Evolutionary conservation across 2,888 invertebrate genomes (phyloP).

Genomic region (Nomada goodeniana): DNA sequence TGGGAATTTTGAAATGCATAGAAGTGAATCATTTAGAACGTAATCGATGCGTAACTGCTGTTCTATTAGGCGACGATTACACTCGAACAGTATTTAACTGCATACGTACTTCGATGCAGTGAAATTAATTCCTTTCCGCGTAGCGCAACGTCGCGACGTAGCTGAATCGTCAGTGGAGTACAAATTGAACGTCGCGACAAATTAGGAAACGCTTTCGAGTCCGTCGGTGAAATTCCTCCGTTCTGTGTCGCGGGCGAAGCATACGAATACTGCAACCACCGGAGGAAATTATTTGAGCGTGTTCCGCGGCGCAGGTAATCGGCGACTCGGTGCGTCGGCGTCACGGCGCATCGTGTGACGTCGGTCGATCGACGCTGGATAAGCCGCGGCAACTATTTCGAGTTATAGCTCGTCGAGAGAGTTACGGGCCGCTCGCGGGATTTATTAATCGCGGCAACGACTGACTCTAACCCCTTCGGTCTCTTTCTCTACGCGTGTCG

Average conservation of each 20-base stretch:
- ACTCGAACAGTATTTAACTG: no score
- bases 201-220: no score
- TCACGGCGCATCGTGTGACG: slow-evolving; percentile 72
- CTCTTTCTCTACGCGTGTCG: neutral
- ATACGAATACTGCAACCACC: slow-evolving; percentile 6
- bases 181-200: no score
- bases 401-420: slow-evolving; percentile 72
- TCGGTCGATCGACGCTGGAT: slow-evolving; percentile 75
- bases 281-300: neutral
- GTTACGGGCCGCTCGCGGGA: slow-evolving; percentile 70
- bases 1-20: no score
- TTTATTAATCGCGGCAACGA: slow-evolving; percentile 73
- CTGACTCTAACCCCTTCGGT: slow-evolving; percentile 22
- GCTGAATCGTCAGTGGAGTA: no score
- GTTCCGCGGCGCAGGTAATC: slow-evolving; percentile 39
- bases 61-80: no score
- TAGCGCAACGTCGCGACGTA: no score
- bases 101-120: no score
- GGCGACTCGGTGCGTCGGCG: slow-evolving; percentile 29
- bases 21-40: no score
- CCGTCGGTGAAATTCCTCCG: no score
- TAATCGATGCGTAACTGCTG: no score
- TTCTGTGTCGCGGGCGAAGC: slow-evolving; percentile 27
- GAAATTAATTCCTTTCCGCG: no score
- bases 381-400: slow-evolving; percentile 78